Conservation (phyloP, 1,140 invertebrate genomes). For the Pseudomyrmex sp. region DNA sequence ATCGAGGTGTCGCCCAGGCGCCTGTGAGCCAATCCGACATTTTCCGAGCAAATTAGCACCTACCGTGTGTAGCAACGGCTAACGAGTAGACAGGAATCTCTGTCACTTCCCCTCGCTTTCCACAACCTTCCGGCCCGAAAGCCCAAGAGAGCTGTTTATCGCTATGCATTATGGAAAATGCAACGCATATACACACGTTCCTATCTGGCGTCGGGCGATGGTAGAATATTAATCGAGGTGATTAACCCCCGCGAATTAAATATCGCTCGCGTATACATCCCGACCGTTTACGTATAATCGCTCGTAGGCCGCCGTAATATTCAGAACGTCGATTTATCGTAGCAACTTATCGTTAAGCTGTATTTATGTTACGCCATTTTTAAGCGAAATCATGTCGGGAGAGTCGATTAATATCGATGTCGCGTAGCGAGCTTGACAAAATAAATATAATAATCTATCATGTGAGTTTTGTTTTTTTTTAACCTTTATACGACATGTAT, state of each 20-base stretch:
- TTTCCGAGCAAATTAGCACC: conserved; percentile 64
- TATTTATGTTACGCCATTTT: neutral
- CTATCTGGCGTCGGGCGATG: conserved; percentile 27
- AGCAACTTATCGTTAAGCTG: conserved; percentile 73
- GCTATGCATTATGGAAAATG: conserved; percentile 76
- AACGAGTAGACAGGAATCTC: conserved; percentile 61
- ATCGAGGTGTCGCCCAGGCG: conserved; percentile 38
- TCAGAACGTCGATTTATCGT: conserved; percentile 78
- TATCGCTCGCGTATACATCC: conserved; percentile 60
- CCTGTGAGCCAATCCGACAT: conserved; percentile 48
- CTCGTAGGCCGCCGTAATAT: conserved; percentile 66
- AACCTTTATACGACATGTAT: too few relatives aligned
- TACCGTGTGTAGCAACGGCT: conserved; percentile 49
- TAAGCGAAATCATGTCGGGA: neutral
- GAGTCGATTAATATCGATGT: conserved; percentile 10
- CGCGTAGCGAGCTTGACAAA: neutral
- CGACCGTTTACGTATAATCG: conserved; percentile 44
- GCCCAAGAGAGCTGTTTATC: conserved; percentile 71
- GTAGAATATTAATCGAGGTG: conserved; percentile 80
- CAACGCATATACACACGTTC: conserved; percentile 53
- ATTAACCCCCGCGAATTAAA: conserved; percentile 82
- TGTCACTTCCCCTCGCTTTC: conserved; percentile 16
- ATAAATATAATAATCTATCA: conserved; percentile 13
- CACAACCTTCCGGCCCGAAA: neutral
- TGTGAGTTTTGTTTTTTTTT: neutral